These are phyloP conservation scores for Cebuella pygmaea DNA, from an alignment of 2,797 vertebrate genomes.

Conservation along the genomic window DNA sequence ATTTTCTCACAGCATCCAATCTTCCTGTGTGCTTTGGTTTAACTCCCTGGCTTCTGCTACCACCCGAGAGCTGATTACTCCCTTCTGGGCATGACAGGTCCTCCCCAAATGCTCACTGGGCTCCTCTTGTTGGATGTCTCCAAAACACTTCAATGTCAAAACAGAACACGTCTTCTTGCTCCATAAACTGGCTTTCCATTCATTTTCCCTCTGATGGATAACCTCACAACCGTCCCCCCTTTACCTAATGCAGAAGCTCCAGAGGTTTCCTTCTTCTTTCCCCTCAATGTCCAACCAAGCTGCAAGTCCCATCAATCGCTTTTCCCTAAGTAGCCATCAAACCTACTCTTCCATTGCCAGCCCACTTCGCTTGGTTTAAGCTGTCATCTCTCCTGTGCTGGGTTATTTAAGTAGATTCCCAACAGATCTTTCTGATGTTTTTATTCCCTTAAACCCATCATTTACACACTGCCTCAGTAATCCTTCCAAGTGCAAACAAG, in stretches of 20 bases:
- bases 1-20: neutral
- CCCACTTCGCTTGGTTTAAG: neutral
- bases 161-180: neutral
- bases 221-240: too few relatives aligned
- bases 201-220: neutral
- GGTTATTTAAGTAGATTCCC: neutral
- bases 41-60: neutral
- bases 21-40: neutral
- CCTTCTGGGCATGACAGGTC: too few relatives aligned
- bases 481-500: neutral
- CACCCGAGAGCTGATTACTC: neutral
- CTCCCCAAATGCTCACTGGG: neutral
- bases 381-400: neutral
- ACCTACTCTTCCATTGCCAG: neutral
- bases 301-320: neutral
- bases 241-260: neutral
- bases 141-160: neutral
- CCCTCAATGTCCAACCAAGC: neutral
- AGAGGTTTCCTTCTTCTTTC: neutral
- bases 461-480: neutral
- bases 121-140: neutral
- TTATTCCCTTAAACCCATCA: neutral
- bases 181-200: neutral
- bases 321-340: neutral
- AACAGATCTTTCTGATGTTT: neutral